Conservation (phyloP, 2,888 invertebrate genomes). For the Archaeoteleia sp. region DNA sequence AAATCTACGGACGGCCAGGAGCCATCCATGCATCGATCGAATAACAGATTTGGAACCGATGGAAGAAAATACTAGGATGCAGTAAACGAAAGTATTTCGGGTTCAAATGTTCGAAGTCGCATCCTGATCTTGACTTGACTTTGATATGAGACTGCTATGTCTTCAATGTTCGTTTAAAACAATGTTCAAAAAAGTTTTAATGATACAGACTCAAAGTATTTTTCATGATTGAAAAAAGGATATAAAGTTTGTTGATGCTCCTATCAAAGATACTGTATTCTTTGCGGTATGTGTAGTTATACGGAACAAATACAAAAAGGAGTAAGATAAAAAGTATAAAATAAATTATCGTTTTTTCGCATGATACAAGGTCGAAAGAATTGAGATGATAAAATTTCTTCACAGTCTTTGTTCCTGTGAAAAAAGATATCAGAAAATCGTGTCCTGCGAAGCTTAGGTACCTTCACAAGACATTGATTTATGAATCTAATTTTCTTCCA, state of each 20-base stretch:
- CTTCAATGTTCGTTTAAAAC: conserved; percentile 2
- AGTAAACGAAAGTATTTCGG: conserved; percentile 22
- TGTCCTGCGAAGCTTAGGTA: conserved; percentile 8
- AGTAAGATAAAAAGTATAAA: too few species aligned
- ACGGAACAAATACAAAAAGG: too few species aligned
- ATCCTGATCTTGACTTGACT: conserved; percentile 13
- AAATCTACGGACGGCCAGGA: conserved; percentile 55
- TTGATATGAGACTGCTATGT: conserved; percentile 13
- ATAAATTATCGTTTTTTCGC: too few species aligned
- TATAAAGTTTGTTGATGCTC: conserved; percentile 4
- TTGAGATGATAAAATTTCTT: neutral
- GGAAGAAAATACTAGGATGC: conserved; percentile 26
- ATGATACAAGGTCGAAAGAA: too few species aligned
- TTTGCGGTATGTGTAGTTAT: too few species aligned
- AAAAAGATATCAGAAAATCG: conserved; percentile 4
- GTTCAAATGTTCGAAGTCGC: conserved; percentile 34
- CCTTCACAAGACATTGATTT: conserved; percentile 10
- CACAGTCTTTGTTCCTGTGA: neutral
- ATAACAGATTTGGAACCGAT: conserved; percentile 49
- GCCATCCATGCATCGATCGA: conserved; percentile 40
- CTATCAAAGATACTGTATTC: conserved; percentile 4
- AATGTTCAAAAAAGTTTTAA: neutral
- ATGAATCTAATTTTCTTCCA: conserved; percentile 17
- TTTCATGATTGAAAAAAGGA: conserved; percentile 1
- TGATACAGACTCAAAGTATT: conserved; percentile 10